These are phyloP conservation scores for Luperina testacea DNA, from an alignment of 2,888 invertebrate genomes.

Conservation along the genomic window DNA sequence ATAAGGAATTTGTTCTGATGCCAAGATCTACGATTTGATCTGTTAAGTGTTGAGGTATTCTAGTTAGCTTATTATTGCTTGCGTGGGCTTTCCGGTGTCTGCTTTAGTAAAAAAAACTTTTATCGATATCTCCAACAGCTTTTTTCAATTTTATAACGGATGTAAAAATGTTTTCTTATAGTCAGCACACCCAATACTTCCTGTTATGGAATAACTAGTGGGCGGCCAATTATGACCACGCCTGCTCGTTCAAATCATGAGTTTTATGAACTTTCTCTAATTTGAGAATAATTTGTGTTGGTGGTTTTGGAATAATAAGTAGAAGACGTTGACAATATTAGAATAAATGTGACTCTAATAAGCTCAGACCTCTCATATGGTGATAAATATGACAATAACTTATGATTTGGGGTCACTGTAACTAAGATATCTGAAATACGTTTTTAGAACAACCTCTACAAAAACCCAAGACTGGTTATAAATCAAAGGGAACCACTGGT, in stretches of 20 bases:
- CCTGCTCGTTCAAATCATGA: slow-evolving; percentile 40
- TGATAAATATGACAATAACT: slow-evolving; percentile 25
- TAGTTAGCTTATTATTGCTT: slow-evolving; percentile 20
- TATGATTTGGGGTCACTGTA: slow-evolving; percentile 31
- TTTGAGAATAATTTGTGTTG: slow-evolving; percentile 45
- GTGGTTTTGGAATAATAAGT: slow-evolving; percentile 32
- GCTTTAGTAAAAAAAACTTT: slow-evolving; percentile 10
- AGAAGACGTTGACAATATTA: slow-evolving; percentile 4
- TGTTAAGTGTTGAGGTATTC: slow-evolving; percentile 21
- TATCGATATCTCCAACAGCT: slow-evolving; percentile 20
- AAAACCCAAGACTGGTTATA: slow-evolving; percentile 51
- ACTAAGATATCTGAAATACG: slow-evolving; percentile 25
- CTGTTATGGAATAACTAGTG: slow-evolving; percentile 52
- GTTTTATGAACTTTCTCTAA: slow-evolving; percentile 60
- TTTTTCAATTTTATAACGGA: slow-evolving; percentile 33
- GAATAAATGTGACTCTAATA: slow-evolving; percentile 29
- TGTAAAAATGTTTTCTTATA: slow-evolving; percentile 22
- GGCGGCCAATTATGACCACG: slow-evolving; percentile 55
- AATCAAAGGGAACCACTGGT: slow-evolving; percentile 50
- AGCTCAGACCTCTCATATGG: neutral
- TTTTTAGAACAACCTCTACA: slow-evolving; percentile 35
- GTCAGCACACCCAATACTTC: slow-evolving; percentile 40
- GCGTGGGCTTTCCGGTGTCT: slow-evolving; percentile 25
- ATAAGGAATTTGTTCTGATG: slow-evolving; percentile 43
- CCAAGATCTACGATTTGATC: slow-evolving; percentile 34